These are phyloP conservation scores for Eleginops maclovinus DNA, from an alignment of 2,113 vertebrate genomes.

Conservation along the genomic window DNA sequence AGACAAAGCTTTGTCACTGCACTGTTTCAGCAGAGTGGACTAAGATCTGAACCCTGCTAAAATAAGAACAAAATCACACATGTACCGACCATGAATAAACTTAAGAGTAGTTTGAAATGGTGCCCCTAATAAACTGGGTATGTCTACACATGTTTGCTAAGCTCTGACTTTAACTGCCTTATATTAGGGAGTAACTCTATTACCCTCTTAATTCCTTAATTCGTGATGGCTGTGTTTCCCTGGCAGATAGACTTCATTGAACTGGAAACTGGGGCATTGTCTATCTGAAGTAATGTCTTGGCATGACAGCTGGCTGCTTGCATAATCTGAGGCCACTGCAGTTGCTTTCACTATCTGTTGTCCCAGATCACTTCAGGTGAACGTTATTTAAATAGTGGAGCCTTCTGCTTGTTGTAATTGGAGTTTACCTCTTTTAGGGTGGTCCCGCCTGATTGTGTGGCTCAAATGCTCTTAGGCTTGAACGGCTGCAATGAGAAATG, in stretches of 20 bases:
- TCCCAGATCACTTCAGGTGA: background rate
- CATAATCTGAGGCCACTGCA: conserved; percentile 11
- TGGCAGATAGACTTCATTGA: conserved; percentile 10
- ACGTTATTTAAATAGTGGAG: background rate
- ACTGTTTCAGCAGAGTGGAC: background rate
- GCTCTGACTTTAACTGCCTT: background rate
- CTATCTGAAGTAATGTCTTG: conserved; percentile 27
- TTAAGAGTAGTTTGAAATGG: background rate
- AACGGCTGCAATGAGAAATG: background rate
- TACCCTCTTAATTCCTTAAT: background rate
- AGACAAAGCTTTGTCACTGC: background rate
- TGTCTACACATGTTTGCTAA: background rate
- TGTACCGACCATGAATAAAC: background rate
- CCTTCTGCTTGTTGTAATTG: background rate
- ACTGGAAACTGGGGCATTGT: conserved; percentile 31
- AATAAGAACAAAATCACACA: conserved; percentile 11
- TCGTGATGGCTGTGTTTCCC: background rate
- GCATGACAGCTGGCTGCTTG: conserved; percentile 19
- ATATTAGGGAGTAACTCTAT: conserved; percentile 1
- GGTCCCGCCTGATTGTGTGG: background rate
- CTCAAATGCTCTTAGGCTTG: background rate
- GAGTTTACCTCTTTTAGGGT: background rate
- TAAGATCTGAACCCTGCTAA: background rate
- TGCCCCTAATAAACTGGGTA: background rate
- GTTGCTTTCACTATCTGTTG: conserved; percentile 1